phyloP scores from a whole-genome alignment of 1,140 invertebrate genomes.

The Aphaenogaster floridana region DNA sequence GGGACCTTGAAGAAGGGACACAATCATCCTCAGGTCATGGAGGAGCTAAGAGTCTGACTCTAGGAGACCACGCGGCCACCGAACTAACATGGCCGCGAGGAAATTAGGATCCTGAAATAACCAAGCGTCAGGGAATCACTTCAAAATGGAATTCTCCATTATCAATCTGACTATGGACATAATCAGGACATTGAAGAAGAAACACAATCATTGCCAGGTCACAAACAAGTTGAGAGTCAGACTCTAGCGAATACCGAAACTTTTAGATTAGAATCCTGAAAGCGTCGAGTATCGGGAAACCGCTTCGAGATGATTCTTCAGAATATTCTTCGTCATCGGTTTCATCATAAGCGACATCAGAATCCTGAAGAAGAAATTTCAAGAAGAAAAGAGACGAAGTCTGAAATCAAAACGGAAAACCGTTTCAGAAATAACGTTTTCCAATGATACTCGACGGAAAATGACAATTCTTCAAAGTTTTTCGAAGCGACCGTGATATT shows the following conservation, averaged over 20 bases:
- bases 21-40: slow-evolving; percentile 89
- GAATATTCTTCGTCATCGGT: not conserved
- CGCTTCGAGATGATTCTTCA: not conserved
- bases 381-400: not conserved
- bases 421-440: not conserved
- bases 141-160: not conserved
- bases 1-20: slow-evolving; percentile 90
- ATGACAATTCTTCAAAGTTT: slow-evolving; percentile 24
- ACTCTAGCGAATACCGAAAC: not conserved
- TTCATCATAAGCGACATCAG: not conserved
- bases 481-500: slow-evolving; percentile 14
- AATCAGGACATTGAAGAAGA: not conserved
- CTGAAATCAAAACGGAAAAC: not conserved
- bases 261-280: slow-evolving; percentile 17
- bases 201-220: not conserved
- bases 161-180: not conserved
- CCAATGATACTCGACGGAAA: not conserved
- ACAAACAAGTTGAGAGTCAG: not conserved
- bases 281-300: slow-evolving; percentile 9
- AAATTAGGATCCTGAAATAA: not conserved
- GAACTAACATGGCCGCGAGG: slow-evolving; percentile 12
- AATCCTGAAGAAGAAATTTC: not conserved
- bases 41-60: slow-evolving; percentile 93
- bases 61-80: slow-evolving; percentile 58
- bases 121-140: not conserved